These are phyloP conservation scores for Dromiciops gliroides DNA, from an alignment of 2,113 vertebrate species.

Conservation along the genomic window DNA sequence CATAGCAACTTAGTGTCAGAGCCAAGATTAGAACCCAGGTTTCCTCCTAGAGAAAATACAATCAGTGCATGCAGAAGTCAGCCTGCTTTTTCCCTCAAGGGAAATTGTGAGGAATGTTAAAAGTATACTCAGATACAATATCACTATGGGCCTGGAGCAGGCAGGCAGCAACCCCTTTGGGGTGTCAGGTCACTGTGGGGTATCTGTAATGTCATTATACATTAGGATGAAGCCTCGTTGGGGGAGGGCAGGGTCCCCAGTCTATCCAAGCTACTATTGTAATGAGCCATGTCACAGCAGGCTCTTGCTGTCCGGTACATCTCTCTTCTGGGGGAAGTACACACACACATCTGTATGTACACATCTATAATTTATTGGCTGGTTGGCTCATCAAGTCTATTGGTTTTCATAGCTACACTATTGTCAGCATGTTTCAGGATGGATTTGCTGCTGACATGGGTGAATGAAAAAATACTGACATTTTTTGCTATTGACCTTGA, in stretches of 20 bases:
- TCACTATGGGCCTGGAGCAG: slow-evolving; percentile 13
- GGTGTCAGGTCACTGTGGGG: slow-evolving; percentile 18
- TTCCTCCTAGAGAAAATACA: neutral
- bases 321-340: slow-evolving; percentile 34
- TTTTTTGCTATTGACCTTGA: slow-evolving; percentile 72
- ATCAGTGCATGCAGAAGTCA: neutral
- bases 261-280: neutral
- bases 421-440: slow-evolving; percentile 78
- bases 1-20: neutral
- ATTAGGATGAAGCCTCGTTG: slow-evolving; percentile 43
- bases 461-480: slow-evolving; percentile 76
- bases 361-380: slow-evolving; percentile 76
- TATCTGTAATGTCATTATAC: slow-evolving; percentile 7
- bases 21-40: neutral
- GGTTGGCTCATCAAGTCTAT: slow-evolving; percentile 72
- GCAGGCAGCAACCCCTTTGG: slow-evolving; percentile 28
- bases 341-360: slow-evolving; percentile 53
- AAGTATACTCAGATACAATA: neutral
- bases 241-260: neutral
- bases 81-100: neutral
- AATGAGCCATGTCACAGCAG: neutral
- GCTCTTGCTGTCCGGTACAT: neutral
- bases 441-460: slow-evolving; percentile 77
- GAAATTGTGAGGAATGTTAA: neutral
- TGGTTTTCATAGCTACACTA: slow-evolving; percentile 71